phyloP scores from a whole-genome alignment of 53 echinoderm and acorn worm genomes.

The Hippasteria phrygiana region DNA sequence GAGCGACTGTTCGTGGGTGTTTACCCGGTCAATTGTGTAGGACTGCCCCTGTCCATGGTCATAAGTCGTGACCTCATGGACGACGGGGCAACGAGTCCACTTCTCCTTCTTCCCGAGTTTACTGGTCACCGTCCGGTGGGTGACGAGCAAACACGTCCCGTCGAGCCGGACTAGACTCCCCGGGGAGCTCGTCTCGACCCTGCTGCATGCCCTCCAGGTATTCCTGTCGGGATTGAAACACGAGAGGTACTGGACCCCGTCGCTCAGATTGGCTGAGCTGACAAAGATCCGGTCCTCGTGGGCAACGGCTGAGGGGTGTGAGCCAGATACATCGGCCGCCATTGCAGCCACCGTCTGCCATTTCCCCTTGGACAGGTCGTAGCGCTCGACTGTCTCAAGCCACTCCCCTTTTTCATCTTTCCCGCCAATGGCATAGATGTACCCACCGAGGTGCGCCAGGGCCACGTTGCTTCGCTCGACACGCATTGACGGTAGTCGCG shows the following conservation, averaged over 20 bases:
- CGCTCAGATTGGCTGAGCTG: background rate
- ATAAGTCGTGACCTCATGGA: conserved; percentile 10
- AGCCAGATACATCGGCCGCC: background rate
- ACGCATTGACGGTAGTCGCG: conserved; percentile 64
- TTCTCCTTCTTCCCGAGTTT: conserved; percentile 45
- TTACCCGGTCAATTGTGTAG: background rate
- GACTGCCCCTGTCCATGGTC: conserved; percentile 21
- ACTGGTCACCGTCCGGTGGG: conserved; percentile 35
- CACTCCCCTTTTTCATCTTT: conserved; percentile 35
- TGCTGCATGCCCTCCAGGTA: conserved; percentile 27
- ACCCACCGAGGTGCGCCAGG: conserved; percentile 56
- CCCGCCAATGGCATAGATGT: conserved; percentile 74
- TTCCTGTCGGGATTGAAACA: conserved; percentile 49
- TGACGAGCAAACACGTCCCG: background rate
- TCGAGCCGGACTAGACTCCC: conserved; percentile 14
- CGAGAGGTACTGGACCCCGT: background rate
- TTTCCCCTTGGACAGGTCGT: conserved; percentile 35
- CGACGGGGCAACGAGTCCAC: conserved; percentile 52
- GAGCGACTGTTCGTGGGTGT: conserved; percentile 34
- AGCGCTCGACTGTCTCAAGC: conserved; percentile 59
- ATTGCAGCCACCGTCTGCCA: conserved; percentile 68
- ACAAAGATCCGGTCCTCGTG: conserved; percentile 56
- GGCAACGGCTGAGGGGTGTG: conserved; percentile 32
- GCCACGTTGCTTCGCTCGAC: conserved; percentile 59
- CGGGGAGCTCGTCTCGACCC: background rate